Evolutionary conservation across 2,888 invertebrate genomes (phyloP).

Genomic region (Drosophila macrospina): DNA sequence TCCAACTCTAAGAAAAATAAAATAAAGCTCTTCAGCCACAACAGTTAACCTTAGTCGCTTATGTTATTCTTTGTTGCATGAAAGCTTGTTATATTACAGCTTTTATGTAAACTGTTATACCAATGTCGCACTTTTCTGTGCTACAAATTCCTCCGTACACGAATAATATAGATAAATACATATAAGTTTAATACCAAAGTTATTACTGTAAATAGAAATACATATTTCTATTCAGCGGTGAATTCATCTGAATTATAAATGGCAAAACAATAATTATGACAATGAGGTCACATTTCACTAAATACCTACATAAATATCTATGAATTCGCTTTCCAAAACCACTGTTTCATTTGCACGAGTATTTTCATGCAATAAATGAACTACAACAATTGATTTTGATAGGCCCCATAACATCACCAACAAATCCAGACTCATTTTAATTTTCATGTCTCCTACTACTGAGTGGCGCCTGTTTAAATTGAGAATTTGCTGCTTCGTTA

Average conservation of each 20-base stretch:
- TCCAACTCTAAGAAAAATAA: too few species aligned
- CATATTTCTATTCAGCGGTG: background rate
- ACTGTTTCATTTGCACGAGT: background rate
- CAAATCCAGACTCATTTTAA: conserved; percentile 50
- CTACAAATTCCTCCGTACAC: background rate
- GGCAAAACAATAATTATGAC: background rate
- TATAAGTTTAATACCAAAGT: too few species aligned
- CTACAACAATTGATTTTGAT: conserved; percentile 41
- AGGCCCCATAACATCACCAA: conserved; percentile 34
- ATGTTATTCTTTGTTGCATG: background rate
- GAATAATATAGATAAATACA: background rate
- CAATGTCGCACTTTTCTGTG: background rate
- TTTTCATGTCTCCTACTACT: conserved; percentile 65
- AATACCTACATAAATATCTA: too few species aligned
- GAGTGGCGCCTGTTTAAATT: conserved; percentile 69
- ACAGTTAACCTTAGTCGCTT: background rate
- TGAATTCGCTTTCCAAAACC: too few species aligned
- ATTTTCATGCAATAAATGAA: conserved; percentile 5
- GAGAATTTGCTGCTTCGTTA: conserved; percentile 46
- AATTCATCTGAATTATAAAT: background rate
- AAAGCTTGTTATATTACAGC: conserved; percentile 3
- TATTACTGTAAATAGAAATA: too few species aligned
- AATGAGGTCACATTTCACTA: too few species aligned
- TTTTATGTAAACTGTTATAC: conserved; percentile 9
- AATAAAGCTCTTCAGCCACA: background rate